Conservation (phyloP, 1,140 invertebrate species). For the Meloidogyne hapla region DNA sequence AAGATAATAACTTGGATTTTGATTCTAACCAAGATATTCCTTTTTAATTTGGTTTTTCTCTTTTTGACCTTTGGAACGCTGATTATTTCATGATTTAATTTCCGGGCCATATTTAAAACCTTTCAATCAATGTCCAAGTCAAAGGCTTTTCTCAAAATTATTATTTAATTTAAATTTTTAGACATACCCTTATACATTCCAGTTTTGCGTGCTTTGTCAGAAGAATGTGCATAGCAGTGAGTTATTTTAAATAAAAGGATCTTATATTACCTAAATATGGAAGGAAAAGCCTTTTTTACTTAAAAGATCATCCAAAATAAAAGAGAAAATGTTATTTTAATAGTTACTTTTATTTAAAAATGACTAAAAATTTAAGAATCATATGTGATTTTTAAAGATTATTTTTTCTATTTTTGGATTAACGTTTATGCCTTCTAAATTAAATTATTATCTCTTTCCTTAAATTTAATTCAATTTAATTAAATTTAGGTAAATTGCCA, state of each 20-base stretch:
- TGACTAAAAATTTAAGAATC: no score
- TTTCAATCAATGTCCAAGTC: no score
- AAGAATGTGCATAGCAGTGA: conserved; percentile 52
- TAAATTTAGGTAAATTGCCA: conserved; percentile 38
- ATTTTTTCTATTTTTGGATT: no score
- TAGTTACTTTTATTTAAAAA: no score
- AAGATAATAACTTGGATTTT: neutral
- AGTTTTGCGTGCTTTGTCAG: conserved; percentile 53
- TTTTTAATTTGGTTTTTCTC: neutral
- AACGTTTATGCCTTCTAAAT: neutral
- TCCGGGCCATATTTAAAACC: no score
- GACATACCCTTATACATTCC: conserved; percentile 54
- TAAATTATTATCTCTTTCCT: neutral
- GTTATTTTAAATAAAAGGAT: neutral
- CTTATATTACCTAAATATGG: no score
- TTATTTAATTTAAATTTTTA: conserved; percentile 31
- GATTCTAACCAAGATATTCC: neutral
- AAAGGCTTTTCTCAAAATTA: neutral
- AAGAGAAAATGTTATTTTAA: no score
- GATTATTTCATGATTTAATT: no score
- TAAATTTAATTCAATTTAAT: neutral
- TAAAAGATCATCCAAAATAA: no score
- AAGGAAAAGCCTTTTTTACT: no score
- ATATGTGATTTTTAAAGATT: no score
- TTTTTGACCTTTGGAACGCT: neutral